A percentile compares a stretch with the other conserved stretches of the same genome.
Conservation (phyloP, 2,113 vertebrate genomes). For the Anoura caudifer region DNA sequence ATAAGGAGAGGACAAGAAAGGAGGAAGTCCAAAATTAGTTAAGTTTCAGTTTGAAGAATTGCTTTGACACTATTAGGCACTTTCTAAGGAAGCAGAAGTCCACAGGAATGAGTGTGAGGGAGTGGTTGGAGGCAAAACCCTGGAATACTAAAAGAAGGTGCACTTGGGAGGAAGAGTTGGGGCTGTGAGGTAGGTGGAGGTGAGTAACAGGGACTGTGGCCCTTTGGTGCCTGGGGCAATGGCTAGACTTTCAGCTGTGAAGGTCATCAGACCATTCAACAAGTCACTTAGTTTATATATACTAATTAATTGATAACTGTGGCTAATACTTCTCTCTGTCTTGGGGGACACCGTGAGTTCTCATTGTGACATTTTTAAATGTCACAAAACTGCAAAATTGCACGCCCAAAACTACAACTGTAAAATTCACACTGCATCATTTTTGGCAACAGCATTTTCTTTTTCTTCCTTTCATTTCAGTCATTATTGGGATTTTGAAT, state of each 20-base stretch:
- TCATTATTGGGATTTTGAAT: background rate
- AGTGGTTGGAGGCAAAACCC: background rate
- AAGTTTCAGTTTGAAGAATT: background rate
- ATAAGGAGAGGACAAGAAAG: background rate
- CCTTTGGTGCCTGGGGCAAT: no score
- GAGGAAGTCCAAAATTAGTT: background rate
- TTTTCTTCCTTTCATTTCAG: background rate
- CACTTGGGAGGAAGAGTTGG: fast-evolving
- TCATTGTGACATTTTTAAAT: background rate
- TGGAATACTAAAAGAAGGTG: background rate
- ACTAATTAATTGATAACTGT: background rate
- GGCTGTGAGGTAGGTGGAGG: background rate
- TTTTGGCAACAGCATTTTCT: background rate
- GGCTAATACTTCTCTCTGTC: background rate
- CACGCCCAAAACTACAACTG: background rate
- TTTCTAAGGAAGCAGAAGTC: background rate
- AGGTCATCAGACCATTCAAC: background rate
- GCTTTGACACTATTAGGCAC: background rate
- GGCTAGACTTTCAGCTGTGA: background rate
- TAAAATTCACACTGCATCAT: background rate
- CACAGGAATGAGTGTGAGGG: background rate
- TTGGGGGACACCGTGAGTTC: background rate
- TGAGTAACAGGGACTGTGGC: background rate
- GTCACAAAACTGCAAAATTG: background rate
- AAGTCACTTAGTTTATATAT: background rate